A percentile compares a stretch with the other conserved stretches of the same genome.
Evolutionary conservation across 37 sponge, comb jelly and placozoan species (phyloP).

Genomic region (Theonella swinhoei): DNA sequence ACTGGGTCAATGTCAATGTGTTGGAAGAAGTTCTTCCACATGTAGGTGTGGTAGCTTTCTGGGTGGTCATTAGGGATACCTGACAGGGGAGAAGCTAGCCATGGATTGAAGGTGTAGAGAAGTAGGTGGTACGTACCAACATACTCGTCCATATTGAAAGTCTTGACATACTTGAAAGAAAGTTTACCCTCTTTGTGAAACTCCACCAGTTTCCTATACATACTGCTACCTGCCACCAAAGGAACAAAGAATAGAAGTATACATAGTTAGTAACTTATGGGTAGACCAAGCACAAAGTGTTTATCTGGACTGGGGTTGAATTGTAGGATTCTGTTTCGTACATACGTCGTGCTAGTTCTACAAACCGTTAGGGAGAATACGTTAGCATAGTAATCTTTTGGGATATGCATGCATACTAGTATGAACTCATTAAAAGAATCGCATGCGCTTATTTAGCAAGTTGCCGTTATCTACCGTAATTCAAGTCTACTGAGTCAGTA

Average conservation of each 20-base stretch:
- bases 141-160: conserved; percentile 99
- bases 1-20: conserved; percentile 96
- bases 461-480: too few species aligned
- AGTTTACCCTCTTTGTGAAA: conserved; percentile 78
- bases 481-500: too few species aligned
- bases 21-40: conserved; percentile 94
- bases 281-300: conserved; percentile 91
- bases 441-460: too few species aligned
- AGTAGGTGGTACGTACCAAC: conserved; percentile 20
- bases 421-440: too few species aligned
- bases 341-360: too few species aligned
- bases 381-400: too few species aligned
- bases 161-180: conserved; percentile 92
- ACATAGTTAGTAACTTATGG: neutral
- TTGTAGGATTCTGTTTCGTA: conserved; percentile 73
- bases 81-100: neutral
- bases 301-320: conserved; percentile 85
- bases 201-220: conserved; percentile 92
- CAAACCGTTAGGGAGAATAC: too few species aligned
- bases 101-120: neutral
- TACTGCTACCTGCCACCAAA: conserved; percentile 77
- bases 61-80: conserved; percentile 87
- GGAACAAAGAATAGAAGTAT: too few species aligned
- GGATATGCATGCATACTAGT: too few species aligned
- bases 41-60: conserved; percentile 95